These are phyloP conservation scores for Limosa lapponica DNA, from an alignment of 2,797 vertebrate genomes.

Conservation along the genomic window DNA sequence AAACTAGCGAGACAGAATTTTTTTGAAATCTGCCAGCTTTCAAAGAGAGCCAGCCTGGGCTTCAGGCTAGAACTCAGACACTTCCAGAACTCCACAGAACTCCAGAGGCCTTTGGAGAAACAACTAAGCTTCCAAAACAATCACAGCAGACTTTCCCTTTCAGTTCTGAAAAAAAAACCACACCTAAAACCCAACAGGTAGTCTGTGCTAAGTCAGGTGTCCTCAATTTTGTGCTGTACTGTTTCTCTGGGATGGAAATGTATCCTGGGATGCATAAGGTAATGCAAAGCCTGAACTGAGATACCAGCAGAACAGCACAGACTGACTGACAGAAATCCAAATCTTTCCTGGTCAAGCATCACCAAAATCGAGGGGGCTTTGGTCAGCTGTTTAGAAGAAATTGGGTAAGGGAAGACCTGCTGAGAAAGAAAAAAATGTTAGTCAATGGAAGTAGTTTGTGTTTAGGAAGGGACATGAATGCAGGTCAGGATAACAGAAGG, in stretches of 20 bases:
- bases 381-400: background rate
- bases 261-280: accelerated
- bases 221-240: background rate
- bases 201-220: background rate
- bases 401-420: background rate
- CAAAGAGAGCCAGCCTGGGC: background rate
- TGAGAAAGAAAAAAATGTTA: background rate
- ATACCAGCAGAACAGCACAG: background rate
- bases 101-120: background rate
- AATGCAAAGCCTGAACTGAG: background rate
- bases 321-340: background rate
- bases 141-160: background rate
- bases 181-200: accelerated
- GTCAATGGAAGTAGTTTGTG: background rate
- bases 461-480: background rate
- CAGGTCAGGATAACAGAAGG: background rate
- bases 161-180: background rate
- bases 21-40: background rate
- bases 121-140: background rate
- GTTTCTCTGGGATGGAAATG: background rate
- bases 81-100: background rate
- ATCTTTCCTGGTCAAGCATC: background rate
- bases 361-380: background rate
- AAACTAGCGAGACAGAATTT: background rate
- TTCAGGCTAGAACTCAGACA: background rate